Conservation (phyloP, 2,797 vertebrate genomes). For the Aplochiton taeniatus region DNA sequence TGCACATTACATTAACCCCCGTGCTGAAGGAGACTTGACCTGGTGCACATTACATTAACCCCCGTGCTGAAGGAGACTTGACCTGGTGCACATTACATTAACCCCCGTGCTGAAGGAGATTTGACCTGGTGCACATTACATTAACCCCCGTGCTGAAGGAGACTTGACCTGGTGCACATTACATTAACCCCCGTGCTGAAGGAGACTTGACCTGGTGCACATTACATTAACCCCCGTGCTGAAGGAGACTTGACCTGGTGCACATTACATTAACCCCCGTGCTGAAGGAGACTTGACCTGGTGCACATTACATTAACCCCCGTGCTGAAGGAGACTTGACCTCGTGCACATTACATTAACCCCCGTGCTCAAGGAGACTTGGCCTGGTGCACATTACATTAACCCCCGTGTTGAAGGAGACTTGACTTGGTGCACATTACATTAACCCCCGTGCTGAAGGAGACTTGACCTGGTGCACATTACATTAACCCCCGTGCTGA, state of each 20-base stretch:
- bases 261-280: neutral
- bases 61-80: constrained; percentile 45
- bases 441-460: constrained; percentile 14
- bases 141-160: constrained; percentile 23
- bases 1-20: neutral
- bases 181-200: constrained; percentile 10
- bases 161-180: constrained; percentile 38
- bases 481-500: constrained; percentile 10
- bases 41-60: neutral
- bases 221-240: constrained; percentile 11
- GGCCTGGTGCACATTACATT: constrained; percentile 19
- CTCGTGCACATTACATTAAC: constrained; percentile 6
- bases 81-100: constrained; percentile 10
- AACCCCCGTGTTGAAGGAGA: constrained; percentile 32
- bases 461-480: constrained; percentile 42
- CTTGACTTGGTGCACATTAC: constrained; percentile 34
- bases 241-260: constrained; percentile 44
- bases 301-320: neutral
- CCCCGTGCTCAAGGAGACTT: constrained; percentile 42
- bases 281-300: constrained; percentile 48
- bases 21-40: constrained; percentile 48
- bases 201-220: constrained; percentile 43
- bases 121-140: constrained; percentile 29
- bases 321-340: constrained; percentile 48
- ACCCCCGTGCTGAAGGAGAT: constrained; percentile 35